Percentiles rank a stretch among this genome's conserved stretches.
These are phyloP conservation scores for Platalea minor DNA, from an alignment of 2,797 vertebrate genomes.

Conservation along the genomic window DNA sequence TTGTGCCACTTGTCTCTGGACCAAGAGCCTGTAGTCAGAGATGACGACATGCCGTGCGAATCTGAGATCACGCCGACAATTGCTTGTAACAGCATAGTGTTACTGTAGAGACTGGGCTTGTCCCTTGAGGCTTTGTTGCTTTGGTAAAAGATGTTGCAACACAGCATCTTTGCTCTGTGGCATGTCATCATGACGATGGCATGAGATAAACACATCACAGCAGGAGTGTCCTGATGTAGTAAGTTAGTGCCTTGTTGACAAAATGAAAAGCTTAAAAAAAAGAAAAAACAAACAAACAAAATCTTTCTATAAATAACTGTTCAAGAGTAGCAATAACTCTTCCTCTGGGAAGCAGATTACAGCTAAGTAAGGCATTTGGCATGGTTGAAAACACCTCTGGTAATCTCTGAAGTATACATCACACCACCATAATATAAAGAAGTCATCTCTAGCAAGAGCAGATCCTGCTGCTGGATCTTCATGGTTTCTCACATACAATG, in stretches of 20 bases:
- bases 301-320: not conserved
- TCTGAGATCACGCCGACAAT: not conserved
- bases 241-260: not conserved
- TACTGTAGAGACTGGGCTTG: not conserved
- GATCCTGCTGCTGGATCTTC: conserved; percentile 1
- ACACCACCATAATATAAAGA: not conserved
- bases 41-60: not conserved
- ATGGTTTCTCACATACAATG: not conserved
- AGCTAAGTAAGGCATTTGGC: not conserved
- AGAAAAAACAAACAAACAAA: not conserved
- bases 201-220: not conserved
- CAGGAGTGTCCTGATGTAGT: not conserved
- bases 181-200: not conserved
- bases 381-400: not conserved
- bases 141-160: not conserved
- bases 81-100: not conserved
- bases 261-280: not conserved
- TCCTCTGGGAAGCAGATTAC: not conserved
- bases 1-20: not conserved
- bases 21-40: not conserved
- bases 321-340: not conserved
- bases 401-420: not conserved
- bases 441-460: not conserved
- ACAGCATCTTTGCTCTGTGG: not conserved
- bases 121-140: not conserved